These are phyloP conservation scores for Hydropsyche betteni DNA, from an alignment of 2,888 invertebrate genomes.

Conservation along the genomic window DNA sequence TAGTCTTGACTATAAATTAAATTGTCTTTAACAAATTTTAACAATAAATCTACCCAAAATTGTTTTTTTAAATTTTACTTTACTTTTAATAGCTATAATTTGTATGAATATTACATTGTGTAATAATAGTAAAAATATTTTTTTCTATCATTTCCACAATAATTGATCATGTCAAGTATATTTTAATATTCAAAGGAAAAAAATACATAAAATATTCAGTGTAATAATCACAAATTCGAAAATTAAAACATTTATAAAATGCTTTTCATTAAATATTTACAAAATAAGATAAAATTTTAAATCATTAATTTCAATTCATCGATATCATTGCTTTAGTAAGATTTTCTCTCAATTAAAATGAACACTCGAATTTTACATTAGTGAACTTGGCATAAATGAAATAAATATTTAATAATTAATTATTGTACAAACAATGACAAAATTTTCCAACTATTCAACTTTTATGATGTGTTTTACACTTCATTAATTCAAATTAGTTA, in stretches of 20 bases:
- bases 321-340: no score
- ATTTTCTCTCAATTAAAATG: no score
- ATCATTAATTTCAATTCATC: neutral
- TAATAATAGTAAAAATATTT: neutral
- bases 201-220: conserved; percentile 23
- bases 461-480: no score
- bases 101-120: conserved; percentile 35
- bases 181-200: conserved; percentile 10
- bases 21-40: conserved; percentile 43
- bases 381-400: no score
- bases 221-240: conserved; percentile 19
- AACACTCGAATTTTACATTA: no score
- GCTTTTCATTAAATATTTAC: conserved; percentile 5
- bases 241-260: conserved; percentile 16
- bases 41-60: conserved; percentile 33
- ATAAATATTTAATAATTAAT: no score
- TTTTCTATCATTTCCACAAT: conserved; percentile 23
- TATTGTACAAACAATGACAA: no score
- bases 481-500: no score
- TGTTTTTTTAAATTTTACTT: conserved; percentile 2
- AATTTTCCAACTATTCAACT: no score
- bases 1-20: conserved; percentile 36
- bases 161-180: conserved; percentile 20
- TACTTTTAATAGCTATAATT: conserved; percentile 12
- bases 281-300: neutral